Base-by-base conservation (phyloP, 1,140 invertebrate species). In the Caerostris extrusa region DNA sequence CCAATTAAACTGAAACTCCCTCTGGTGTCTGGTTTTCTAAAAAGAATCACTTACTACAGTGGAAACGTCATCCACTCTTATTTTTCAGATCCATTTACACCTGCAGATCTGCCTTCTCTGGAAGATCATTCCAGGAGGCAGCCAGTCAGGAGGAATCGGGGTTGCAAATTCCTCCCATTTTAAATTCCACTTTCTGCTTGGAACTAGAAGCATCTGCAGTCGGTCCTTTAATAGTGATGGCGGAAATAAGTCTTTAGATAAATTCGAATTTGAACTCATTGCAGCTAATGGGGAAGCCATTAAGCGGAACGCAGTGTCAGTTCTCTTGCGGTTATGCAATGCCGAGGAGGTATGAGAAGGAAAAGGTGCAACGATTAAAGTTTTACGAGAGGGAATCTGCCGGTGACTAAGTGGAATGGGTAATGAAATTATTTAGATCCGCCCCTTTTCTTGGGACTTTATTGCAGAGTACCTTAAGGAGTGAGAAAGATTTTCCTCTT, bases 261-360 rank as follows among this genome's bases (percentile, higher is more conserved):
- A 91, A 91, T 91, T 91, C 90, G 90, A 91, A 91, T 91, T 60
- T 77, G 56, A 91, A 91, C 90, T 91, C 77, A 91, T 91, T 91
- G 90, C 69, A 69, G 67, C 69, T 91, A 91, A 91, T 82, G 90
- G 90, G 69, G 10, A 56, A 19, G 69, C 55, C 90, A 91, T 91
- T 91, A 91, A 58, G 71, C 64, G 34, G 82, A 91, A 81, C 71
- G 14, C 55, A 71, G 17, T 53, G 61, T 17, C 55, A n/a, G 61
- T 69, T 69, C 64, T 50, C 50, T 12, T 14, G 87, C 10, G 56
- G 87, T 69, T 69, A 69, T 19, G 34, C 10, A 61, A 61, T 6
- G 50, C 50, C 17, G 14, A 4, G 85, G n/a, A 57, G 17, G 61
- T 53, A 71, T n/a, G 50, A 53, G 19, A n/a, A 57, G 19, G 50